Evolutionary conservation across 1,140 invertebrate species (phyloP).

Genomic region (Apis mellifera): DNA sequence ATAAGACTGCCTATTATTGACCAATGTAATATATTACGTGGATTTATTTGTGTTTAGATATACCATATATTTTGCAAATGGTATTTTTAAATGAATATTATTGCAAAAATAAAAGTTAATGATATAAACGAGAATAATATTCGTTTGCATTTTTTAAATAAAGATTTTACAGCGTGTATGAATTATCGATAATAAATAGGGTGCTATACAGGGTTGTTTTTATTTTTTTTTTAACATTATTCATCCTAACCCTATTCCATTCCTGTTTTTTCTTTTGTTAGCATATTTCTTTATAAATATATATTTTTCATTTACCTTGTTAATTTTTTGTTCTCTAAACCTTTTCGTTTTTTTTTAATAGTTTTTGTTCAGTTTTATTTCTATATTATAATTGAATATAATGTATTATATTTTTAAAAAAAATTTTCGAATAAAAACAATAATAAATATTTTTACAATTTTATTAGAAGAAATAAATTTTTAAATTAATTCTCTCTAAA

Average conservation of each 20-base stretch:
- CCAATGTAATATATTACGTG: conserved; percentile 9
- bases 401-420: not conserved
- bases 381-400: not conserved
- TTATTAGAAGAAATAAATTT: no score
- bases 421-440: no score
- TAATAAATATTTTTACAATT: no score
- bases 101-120: not conserved
- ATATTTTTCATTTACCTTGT: not conserved
- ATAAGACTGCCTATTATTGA: conserved; percentile 31
- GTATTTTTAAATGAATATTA: not conserved
- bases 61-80: not conserved
- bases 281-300: not conserved
- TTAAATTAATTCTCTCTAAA: no score
- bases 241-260: not conserved
- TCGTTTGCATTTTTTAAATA: conserved; percentile 2
- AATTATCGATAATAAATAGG: conserved; percentile 67
- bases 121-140: not conserved
- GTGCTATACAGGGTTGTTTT: conserved; percentile 67
- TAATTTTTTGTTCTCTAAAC: not conserved
- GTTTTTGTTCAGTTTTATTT: not conserved
- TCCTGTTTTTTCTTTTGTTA: not conserved
- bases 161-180: conserved; percentile 24
- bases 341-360: not conserved
- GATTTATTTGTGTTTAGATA: not conserved
- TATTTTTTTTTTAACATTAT: conserved; percentile 52